These are phyloP conservation scores for Neosalanx taihuensis DNA, from an alignment of 2,797 vertebrate genomes.

Conservation along the genomic window DNA sequence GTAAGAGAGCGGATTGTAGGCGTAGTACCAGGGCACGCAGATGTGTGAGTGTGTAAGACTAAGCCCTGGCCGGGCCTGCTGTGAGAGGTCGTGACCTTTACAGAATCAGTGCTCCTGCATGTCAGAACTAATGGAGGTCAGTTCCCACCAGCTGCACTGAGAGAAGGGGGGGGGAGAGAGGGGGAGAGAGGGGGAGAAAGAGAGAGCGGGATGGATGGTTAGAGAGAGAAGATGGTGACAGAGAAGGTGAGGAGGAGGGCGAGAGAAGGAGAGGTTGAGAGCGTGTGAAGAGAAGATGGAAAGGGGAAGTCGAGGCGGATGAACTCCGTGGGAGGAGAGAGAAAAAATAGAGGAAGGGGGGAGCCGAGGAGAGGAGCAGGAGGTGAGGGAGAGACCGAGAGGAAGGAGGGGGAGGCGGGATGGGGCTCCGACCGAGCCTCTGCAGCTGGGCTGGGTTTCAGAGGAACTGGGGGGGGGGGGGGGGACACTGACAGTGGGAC, in stretches of 20 bases:
- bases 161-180: constrained; percentile 28
- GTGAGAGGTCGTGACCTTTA: constrained; percentile 81
- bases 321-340: neutral
- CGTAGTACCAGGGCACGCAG: constrained; percentile 63
- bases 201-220: neutral
- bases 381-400: constrained; percentile 1
- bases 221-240: neutral
- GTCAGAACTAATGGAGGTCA: constrained; percentile 83
- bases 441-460: too few species aligned
- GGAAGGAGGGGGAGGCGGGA: constrained; percentile 9
- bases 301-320: neutral
- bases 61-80: constrained; percentile 68
- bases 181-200: constrained; percentile 4
- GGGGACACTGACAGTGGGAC: too few species aligned
- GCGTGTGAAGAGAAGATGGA: neutral
- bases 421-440: too few species aligned
- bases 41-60: constrained; percentile 72
- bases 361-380: constrained; percentile 2
- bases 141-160: constrained; percentile 66
- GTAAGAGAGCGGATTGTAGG: constrained; percentile 1
- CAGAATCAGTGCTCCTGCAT: constrained; percentile 87
- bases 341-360: neutral
- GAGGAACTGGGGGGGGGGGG: neutral
- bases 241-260: constrained; percentile 1
- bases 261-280: neutral